These are phyloP conservation scores for Leptogaster cylindrica DNA, from an alignment of 2,888 invertebrate species.

Conservation along the genomic window DNA sequence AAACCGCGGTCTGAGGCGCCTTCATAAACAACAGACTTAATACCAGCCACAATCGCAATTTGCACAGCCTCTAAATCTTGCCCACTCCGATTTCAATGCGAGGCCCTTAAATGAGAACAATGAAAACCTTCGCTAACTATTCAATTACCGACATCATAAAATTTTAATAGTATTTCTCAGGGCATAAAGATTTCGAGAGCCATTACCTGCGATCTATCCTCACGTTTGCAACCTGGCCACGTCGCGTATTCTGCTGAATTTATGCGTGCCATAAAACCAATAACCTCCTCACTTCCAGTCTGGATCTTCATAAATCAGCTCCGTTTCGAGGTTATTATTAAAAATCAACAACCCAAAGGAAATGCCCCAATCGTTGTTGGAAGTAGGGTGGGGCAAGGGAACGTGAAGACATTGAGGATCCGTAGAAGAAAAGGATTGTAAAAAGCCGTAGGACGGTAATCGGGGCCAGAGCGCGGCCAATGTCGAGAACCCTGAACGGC, in stretches of 20 bases:
- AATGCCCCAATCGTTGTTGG: too few species aligned
- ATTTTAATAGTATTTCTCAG: neutral
- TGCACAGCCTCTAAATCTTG: too few species aligned
- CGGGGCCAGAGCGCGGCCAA: neutral
- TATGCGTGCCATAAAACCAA: slow-evolving; percentile 49
- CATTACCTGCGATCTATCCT: slow-evolving; percentile 16
- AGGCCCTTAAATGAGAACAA: too few species aligned
- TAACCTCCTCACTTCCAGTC: slow-evolving; percentile 50
- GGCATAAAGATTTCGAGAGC: neutral
- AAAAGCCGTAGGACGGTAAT: neutral
- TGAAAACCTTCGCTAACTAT: slow-evolving; percentile 18
- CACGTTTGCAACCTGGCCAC: neutral
- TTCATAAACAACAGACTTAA: too few species aligned
- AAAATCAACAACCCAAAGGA: slow-evolving; percentile 33
- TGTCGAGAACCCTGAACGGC: slow-evolving; percentile 10
- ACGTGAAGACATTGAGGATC: neutral
- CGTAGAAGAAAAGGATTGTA: neutral
- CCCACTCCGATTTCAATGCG: too few species aligned
- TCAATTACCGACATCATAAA: slow-evolving; percentile 22
- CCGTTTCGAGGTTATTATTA: slow-evolving; percentile 34
- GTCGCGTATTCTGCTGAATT: slow-evolving; percentile 15
- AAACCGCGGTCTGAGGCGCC: too few species aligned
- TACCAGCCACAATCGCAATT: too few species aligned
- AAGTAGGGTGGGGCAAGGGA: too few species aligned
- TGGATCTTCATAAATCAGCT: slow-evolving; percentile 49